Evolutionary conservation across 2,888 invertebrate genomes (phyloP).

Genomic region (Lysandra coridon): DNA sequence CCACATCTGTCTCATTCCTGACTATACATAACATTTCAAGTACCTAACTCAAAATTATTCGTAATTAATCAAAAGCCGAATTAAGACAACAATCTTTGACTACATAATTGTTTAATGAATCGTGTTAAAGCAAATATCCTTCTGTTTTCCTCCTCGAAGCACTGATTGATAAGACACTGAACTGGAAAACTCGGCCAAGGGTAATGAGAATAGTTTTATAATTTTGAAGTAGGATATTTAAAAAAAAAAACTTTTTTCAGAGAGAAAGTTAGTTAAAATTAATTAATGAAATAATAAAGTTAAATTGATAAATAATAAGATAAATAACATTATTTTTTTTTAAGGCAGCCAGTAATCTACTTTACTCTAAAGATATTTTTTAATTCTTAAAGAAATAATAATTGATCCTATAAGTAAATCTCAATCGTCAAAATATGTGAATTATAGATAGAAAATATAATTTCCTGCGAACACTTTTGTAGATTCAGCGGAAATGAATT

Average conservation of each 20-base stretch:
- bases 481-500: neutral
- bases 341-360: too few species aligned
- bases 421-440: neutral
- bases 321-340: too few species aligned
- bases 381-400: neutral
- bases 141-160: neutral
- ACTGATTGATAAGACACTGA: constrained; percentile 16
- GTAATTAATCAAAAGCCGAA: neutral
- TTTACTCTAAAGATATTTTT: too few species aligned
- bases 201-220: neutral
- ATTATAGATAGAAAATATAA: neutral
- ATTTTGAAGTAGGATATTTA: neutral
- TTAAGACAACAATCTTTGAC: neutral
- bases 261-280: neutral
- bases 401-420: neutral
- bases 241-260: too few species aligned
- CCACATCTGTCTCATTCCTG: too few species aligned
- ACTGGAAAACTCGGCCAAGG: constrained; percentile 4
- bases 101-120: constrained; percentile 6
- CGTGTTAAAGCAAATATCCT: neutral
- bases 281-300: neutral
- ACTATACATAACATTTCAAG: neutral
- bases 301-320: too few species aligned
- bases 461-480: neutral
- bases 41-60: neutral